Evolutionary conservation across 92 coral and sea anemone species (phyloP), one percentile per base, ranked within the genome.

Genomic region (Plumapathes pennacea): DNA sequence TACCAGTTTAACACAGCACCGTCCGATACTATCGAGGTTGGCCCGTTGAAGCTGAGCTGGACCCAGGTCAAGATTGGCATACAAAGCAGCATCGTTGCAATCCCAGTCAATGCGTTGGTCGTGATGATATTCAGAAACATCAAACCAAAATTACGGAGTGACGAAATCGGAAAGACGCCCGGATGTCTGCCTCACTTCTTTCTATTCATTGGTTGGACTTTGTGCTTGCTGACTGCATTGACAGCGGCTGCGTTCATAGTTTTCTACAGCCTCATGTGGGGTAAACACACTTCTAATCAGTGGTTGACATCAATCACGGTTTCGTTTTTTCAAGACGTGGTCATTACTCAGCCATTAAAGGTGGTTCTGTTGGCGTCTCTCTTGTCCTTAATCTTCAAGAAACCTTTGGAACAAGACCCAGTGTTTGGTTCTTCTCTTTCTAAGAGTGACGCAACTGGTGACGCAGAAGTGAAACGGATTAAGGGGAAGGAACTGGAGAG

Each of bases 211-310:
- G 97, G 84, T 4, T 90, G 94, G 95, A 66, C 63, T 23, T 32
- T 90, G 46, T 86, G 95, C 25, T 56, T 80, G 13, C 75, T 90
- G 10, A 61, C 95, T 9, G 56, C 97, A 2, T 34, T 87, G 29
- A 85, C 89, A 11, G 85, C 87, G 0, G 82, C 89, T 1, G 63
- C 64, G 47, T 90, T 90, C 57, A 90, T 89, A 4, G 74, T 90
- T n/a, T 87, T 90, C 58, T 90, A 89, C 58, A 89, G 96, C 46
- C 45, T 89, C 38, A 79, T 84, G 96, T 89, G 96, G 96, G 96
- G 94, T 10, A 86, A 81, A 34, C 75, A 71, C 24, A 78, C 86
- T 6, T 84, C 91, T 10, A 89, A 85, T 47, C 78, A 85, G 34
- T 89, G 96, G 96, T 85, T 89, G 25, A 74, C 89, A 4, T 89